These are phyloP conservation scores for Ibycter americanus DNA, from an alignment of 2,797 vertebrate species.

Conservation along the genomic window DNA sequence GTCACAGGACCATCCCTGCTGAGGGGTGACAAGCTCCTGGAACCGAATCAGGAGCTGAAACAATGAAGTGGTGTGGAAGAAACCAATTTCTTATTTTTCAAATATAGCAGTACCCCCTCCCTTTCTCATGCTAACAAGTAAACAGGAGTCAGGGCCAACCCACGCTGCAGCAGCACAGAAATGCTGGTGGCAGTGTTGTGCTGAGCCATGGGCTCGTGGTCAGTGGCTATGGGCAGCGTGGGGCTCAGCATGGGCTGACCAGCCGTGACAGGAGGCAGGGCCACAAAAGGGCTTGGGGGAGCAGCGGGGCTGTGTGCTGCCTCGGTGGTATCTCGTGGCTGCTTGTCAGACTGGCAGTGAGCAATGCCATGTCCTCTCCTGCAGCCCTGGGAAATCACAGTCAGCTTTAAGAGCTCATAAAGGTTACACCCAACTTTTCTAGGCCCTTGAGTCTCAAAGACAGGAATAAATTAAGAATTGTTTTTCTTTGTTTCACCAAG, in stretches of 20 bases:
- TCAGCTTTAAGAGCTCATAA: not conserved
- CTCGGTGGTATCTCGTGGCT: not conserved
- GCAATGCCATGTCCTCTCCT: not conserved
- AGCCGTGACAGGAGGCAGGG: not conserved
- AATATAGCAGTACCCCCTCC: not conserved
- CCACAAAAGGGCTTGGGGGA: not conserved
- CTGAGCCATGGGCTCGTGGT: not conserved
- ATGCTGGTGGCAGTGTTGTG: not conserved
- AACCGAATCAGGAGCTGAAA: not conserved
- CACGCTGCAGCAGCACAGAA: accelerated
- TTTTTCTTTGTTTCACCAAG: not conserved
- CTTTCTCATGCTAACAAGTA: not conserved
- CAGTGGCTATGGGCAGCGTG: not conserved
- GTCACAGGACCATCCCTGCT: not conserved
- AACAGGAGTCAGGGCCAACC: not conserved
- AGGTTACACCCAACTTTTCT: not conserved
- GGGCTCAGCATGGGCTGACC: not conserved
- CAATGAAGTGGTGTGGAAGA: not conserved
- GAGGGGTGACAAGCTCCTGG: not conserved
- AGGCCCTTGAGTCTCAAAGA: not conserved
- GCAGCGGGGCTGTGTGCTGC: not conserved
- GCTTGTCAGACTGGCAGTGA: not conserved
- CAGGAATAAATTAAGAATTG: not conserved
- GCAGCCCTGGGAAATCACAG: not conserved
- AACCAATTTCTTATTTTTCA: not conserved